phyloP scores from a whole-genome alignment of 2,113 vertebrate species.

The Sebastes fasciatus region DNA sequence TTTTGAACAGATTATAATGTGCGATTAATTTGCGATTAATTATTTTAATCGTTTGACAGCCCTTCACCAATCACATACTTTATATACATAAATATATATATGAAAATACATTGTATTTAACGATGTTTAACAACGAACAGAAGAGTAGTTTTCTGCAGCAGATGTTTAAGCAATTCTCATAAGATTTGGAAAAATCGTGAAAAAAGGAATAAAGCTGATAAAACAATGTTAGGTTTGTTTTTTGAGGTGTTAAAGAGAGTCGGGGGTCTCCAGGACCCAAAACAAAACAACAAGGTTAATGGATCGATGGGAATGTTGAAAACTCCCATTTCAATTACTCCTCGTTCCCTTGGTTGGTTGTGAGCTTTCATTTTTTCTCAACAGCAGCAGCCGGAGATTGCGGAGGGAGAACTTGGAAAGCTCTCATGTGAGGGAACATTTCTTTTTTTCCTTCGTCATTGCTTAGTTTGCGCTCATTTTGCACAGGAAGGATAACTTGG shows the following conservation, averaged over 20 bases:
- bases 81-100: too few species aligned
- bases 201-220: neutral
- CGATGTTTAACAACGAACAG: neutral
- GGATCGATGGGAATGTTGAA: neutral
- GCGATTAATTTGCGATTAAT: too few species aligned
- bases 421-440: slow-evolving; percentile 29
- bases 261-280: neutral
- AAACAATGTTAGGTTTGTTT: slow-evolving; percentile 5
- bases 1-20: too few species aligned
- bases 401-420: slow-evolving; percentile 38
- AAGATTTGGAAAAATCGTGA: neutral
- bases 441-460: slow-evolving; percentile 16
- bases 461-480: slow-evolving; percentile 35
- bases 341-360: neutral
- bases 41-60: too few species aligned
- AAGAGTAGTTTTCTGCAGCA: neutral
- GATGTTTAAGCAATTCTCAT: neutral
- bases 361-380: slow-evolving; percentile 29
- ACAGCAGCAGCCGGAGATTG: slow-evolving; percentile 16
- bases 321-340: slow-evolving; percentile 3
- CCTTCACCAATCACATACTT: too few species aligned
- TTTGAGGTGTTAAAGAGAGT: neutral
- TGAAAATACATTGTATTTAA: neutral
- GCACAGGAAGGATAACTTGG: slow-evolving; percentile 64
- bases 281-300: neutral